phyloP scores from a whole-genome alignment of 1,140 invertebrate species.

The Ips typographus region DNA sequence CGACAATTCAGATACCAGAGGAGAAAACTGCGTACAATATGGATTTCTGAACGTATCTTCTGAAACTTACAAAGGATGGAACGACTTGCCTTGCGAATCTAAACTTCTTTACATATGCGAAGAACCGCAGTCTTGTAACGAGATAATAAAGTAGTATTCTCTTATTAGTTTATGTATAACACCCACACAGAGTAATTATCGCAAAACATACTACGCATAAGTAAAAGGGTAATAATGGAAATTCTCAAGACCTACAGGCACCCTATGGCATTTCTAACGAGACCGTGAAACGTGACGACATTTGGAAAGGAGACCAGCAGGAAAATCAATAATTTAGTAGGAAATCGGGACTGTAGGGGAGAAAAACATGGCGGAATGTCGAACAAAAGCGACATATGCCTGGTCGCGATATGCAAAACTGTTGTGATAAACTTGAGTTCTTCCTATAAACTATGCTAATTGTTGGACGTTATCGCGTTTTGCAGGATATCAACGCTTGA shows the following conservation, averaged over 20 bases:
- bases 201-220: too few relatives aligned
- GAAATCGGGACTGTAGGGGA: conserved; percentile 15
- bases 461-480: background rate
- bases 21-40: conserved; percentile 27
- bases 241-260: too few relatives aligned
- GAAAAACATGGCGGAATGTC: conserved; percentile 15
- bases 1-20: conserved; percentile 9
- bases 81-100: conserved; percentile 18
- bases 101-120: conserved; percentile 27
- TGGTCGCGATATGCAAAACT: background rate
- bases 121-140: conserved; percentile 10
- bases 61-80: conserved; percentile 8
- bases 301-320: background rate
- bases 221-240: too few relatives aligned
- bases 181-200: too few relatives aligned
- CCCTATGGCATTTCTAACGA: too few relatives aligned
- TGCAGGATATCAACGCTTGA: background rate
- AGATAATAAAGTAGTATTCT: background rate
- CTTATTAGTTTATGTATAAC: too few relatives aligned
- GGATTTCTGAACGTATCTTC: conserved; percentile 13
- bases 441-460: conserved; percentile 14
- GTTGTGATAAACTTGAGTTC: conserved; percentile 7
- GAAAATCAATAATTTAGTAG: conserved; percentile 29
- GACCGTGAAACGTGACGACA: background rate
- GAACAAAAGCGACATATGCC: conserved; percentile 4